Evolutionary conservation across 35 echinoderm and acorn worm species (phyloP).

Genomic region (Hemicentrotus pulcherrimus): DNA sequence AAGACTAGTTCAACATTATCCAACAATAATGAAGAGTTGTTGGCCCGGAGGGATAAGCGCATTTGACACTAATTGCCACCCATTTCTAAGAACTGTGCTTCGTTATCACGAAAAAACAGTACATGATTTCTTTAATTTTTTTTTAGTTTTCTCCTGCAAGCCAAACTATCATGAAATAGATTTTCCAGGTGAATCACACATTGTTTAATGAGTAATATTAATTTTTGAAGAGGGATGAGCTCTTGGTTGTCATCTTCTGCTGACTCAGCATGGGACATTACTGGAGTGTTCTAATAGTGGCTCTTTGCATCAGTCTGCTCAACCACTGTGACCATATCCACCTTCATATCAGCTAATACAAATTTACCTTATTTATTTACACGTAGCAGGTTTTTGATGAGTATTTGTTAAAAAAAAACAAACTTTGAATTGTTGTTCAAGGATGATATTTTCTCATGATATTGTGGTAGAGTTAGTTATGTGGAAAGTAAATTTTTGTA

Average conservation of each 20-base stretch:
- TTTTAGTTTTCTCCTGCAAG: neutral
- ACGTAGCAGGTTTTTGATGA: neutral
- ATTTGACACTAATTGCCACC: neutral
- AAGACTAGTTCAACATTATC: neutral
- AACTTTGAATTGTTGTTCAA: too few relatives aligned
- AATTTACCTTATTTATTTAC: neutral
- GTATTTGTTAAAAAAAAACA: too few relatives aligned
- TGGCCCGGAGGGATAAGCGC: neutral
- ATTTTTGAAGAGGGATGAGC: neutral
- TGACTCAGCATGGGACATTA: neutral
- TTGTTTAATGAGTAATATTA: neutral
- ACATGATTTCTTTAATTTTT: neutral
- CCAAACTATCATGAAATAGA: neutral
- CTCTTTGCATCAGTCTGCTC: neutral
- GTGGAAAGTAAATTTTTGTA: too few relatives aligned
- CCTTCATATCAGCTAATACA: neutral
- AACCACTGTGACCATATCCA: neutral
- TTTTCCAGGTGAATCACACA: neutral
- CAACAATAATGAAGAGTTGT: neutral
- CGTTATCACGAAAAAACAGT: neutral
- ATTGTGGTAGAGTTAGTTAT: too few relatives aligned
- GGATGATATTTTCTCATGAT: too few relatives aligned
- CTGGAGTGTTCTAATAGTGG: neutral
- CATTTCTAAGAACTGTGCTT: neutral
- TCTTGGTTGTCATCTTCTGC: neutral